Percentiles rank a stretch among this genome's conserved stretches.
Evolutionary conservation across 23 tunicate genomes (phyloP).

Genomic region (Pegea sp.): DNA sequence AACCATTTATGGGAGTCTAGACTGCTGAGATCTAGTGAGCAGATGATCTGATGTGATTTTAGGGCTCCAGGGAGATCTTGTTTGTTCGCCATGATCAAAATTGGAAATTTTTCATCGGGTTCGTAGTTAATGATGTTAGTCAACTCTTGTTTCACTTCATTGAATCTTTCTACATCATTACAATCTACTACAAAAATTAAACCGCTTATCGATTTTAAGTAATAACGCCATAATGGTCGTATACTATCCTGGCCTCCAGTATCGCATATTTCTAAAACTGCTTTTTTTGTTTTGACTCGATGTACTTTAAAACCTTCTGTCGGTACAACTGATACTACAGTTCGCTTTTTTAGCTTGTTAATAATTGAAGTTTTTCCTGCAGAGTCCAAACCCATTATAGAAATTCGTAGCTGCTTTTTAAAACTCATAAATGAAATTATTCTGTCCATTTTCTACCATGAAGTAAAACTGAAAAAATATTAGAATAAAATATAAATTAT

Average conservation of each 20-base stretch:
- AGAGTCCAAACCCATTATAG: not conserved
- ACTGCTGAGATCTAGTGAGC: no score
- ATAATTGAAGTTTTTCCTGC: constrained; percentile 1
- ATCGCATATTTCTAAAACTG: not conserved
- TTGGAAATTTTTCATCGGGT: not conserved
- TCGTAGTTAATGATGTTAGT: not conserved
- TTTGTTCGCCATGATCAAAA: not conserved
- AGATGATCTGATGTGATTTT: no score
- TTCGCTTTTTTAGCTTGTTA: not conserved
- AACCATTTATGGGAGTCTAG: no score
- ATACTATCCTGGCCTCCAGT: not conserved
- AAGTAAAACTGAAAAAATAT: no score
- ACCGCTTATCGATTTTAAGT: not conserved
- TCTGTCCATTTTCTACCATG: no score
- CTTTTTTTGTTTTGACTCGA: not conserved
- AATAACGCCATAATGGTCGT: not conserved
- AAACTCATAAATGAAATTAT: no score
- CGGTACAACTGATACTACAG: not conserved
- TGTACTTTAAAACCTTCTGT: not conserved
- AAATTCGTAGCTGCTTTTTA: no score
- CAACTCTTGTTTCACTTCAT: not conserved
- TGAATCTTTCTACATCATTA: not conserved
- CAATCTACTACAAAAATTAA: not conserved
- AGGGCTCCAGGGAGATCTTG: not conserved
- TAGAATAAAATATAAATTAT: no score